Evolutionary conservation across 37 sponge, comb jelly and placozoan species (phyloP), one percentile per base, ranked within the genome.

Genomic region (Chondrosia reniformis): DNA sequence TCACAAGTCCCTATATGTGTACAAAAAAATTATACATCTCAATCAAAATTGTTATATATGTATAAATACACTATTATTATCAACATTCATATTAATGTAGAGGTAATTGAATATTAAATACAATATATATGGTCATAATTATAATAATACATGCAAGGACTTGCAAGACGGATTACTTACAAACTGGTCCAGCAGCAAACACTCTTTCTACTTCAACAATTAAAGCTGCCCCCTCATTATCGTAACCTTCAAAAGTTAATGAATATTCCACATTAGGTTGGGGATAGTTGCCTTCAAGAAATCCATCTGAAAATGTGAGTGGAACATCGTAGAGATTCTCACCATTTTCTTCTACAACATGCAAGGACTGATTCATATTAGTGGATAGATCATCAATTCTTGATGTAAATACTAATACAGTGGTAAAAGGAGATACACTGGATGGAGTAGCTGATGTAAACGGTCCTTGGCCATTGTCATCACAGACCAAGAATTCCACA

Each of bases 241-340:
- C 72, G 42, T 17, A 40, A 9, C 72, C 72, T 39, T 15, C 39
- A 37, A 34, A 69, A 34, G 42, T 43, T 44, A 69, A 69, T 69
- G 44, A 43, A 44, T 69, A 40, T 39, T 24, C 21, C n/a, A 69
- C 72, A 6, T 21, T 15, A 34, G 72, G 72, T 9, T 43, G 72
- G 15, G 43, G 19, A 44, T 38, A 69, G 10, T 44, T 41, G 24
- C 72, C 72, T 44, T 69, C 72, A 41, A 69, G 72, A 25, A 69
- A 69, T 39, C 37, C n/a, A 34, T 69, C 72, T 43, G 44, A 69
- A 41, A 36, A 25, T 15, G 41, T 4, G 22, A 69, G 72, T 3
- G 72, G 40, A 22, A 69, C 72, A 34, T 69, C 42, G 5, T 4
- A 22, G 40, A 69, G 31, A 34, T 30, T 2, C 10, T 39, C 42